phyloP scores from a whole-genome alignment of 2,113 vertebrate species.

The Caretta caretta region DNA sequence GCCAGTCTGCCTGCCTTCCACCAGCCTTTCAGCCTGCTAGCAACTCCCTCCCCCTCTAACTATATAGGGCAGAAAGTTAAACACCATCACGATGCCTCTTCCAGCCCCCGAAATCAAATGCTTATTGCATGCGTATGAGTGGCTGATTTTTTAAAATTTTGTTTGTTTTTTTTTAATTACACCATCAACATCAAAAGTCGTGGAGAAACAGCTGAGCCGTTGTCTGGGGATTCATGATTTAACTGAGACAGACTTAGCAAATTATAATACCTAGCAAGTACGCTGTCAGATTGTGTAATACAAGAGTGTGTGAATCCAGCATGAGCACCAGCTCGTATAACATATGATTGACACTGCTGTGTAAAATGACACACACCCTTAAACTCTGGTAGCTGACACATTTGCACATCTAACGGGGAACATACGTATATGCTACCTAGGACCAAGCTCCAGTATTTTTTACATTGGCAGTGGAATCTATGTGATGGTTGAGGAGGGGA shows the following conservation, averaged over 20 bases:
- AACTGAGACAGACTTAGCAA: neutral
- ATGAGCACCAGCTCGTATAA: neutral
- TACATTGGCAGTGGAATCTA: neutral
- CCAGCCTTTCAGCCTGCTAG: neutral
- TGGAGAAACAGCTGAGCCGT: neutral
- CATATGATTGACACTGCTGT: neutral
- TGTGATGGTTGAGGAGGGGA: neutral
- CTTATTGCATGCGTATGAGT: neutral
- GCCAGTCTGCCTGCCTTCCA: neutral
- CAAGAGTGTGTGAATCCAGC: neutral
- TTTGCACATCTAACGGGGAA: neutral
- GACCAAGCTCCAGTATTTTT: neutral
- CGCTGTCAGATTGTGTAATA: neutral
- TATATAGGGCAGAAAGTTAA: neutral
- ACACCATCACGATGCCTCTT: neutral
- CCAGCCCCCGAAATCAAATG: neutral
- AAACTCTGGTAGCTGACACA: neutral
- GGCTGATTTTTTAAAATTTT: neutral
- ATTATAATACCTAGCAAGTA: neutral
- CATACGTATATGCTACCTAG: neutral
- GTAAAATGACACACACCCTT: neutral
- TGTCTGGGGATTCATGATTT: neutral
- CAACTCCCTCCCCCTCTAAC: neutral
- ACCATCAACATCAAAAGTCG: fast-evolving
- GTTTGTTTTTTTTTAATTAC: neutral